Conservation (phyloP, 2,888 invertebrate genomes). For the Heliconius ismenius region DNA sequence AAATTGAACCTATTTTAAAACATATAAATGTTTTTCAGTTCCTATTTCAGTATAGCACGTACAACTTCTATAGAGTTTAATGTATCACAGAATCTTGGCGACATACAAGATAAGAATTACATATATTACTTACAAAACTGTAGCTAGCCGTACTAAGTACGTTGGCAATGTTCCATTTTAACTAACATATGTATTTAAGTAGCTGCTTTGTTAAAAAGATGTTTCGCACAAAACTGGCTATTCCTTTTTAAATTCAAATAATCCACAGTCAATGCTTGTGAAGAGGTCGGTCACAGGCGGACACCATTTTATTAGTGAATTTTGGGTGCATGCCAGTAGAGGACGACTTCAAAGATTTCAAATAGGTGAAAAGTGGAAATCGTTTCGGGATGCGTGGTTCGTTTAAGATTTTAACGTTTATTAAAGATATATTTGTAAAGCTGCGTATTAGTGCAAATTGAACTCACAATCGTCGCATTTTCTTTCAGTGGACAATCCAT, state of each 20-base stretch:
- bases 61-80: not conserved
- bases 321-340: slow-evolving; percentile 68
- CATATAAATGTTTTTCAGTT: not conserved
- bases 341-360: slow-evolving; percentile 51
- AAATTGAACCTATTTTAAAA: not conserved
- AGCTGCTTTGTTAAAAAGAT: slow-evolving; percentile 56
- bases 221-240: slow-evolving; percentile 58
- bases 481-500: too few species aligned
- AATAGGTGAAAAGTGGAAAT: slow-evolving; percentile 44
- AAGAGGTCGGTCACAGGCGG: slow-evolving; percentile 70
- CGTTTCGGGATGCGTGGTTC: not conserved
- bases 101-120: not conserved
- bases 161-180: slow-evolving; percentile 43
- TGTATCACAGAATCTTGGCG: not conserved
- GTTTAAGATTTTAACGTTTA: not conserved
- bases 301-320: slow-evolving; percentile 73
- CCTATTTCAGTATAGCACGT: not conserved
- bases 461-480: too few species aligned
- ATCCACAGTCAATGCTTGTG: slow-evolving; percentile 56
- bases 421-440: too few species aligned
- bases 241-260: slow-evolving; percentile 69
- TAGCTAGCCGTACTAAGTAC: slow-evolving; percentile 8
- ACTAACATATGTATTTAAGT: slow-evolving; percentile 45
- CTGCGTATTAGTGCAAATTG: too few species aligned
- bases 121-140: slow-evolving; percentile 35